phyloP scores from a whole-genome alignment of 2,888 invertebrate genomes.

The Volucella bombylans region DNA sequence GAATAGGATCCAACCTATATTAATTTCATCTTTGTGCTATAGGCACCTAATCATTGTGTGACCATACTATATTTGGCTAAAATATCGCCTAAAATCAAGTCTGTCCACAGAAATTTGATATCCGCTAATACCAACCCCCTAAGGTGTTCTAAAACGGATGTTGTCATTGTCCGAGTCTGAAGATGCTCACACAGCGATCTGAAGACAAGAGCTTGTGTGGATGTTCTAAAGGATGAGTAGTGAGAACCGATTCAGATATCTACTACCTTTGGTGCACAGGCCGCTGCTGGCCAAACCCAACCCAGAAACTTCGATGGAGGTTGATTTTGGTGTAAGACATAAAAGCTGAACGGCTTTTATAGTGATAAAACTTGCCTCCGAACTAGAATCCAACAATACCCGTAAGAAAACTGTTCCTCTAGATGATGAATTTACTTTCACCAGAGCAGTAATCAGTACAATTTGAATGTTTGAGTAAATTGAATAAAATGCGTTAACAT shows the following conservation, averaged over 20 bases:
- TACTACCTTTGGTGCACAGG: background rate
- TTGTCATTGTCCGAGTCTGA: background rate
- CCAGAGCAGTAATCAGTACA: too few species aligned
- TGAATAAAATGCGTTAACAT: background rate
- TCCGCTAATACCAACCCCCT: background rate
- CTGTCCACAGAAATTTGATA: background rate
- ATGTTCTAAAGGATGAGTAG: background rate
- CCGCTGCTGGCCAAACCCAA: background rate
- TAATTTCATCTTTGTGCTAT: background rate
- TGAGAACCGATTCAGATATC: background rate
- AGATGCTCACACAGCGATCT: too few species aligned
- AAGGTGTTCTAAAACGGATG: background rate
- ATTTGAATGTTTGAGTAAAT: too few species aligned
- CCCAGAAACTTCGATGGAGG: background rate
- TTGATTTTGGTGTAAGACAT: background rate
- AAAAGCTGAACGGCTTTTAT: background rate
- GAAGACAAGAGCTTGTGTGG: background rate
- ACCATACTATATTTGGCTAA: background rate
- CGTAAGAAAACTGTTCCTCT: background rate
- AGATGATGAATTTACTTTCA: too few species aligned
- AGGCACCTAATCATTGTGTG: too few species aligned
- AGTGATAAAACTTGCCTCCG: background rate
- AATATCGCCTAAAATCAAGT: background rate
- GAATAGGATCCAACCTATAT: background rate
- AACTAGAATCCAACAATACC: background rate